Evolutionary conservation across 2,113 vertebrate genomes (phyloP), one percentile per base, ranked within the genome.

Genomic region (Hydrolagus affinis): DNA sequence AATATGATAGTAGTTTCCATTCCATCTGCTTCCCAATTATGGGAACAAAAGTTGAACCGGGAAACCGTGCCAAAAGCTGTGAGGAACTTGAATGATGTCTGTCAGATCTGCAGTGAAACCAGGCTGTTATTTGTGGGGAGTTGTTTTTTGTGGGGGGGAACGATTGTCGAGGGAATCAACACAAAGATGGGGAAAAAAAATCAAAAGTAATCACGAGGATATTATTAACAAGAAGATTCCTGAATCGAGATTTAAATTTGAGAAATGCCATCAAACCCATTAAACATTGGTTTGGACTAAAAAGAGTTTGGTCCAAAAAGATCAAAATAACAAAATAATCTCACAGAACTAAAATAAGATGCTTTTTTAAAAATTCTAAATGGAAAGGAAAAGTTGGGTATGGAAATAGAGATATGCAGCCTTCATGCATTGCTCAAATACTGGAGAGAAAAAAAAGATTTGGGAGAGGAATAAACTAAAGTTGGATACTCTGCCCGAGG

Each of bases 1-100:
- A 80, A n/a, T 62, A 80, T 17, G 23, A 80, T 17, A 59, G 57
- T 60, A 60, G 76, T 60, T 59, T 78, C 25, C 76, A 78, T 78
- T 78, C 76, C 76, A 78, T 62, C 76, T 78, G 76, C 12, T 15
- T 78, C 57, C 76, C 76, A 78, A 78, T 64, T 62, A 62, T 80
- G 59, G 59, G 8, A 80, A 59, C 23, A 64, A 80, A 64, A 80
- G 11, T 78, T 78, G 15, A 78, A 78, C n/a, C 4, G 12, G 23
- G 62, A 80, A 80, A 15, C 57, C 25, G 23, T 62, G 76, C 23
- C 59, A 80, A 80, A 75, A 75, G 73, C 32, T 56, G 12, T 17
- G 19, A 75, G 32, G 76, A 62, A 15, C 3, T 28, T 80, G 59
- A 80, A 62, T 59, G 62, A 80, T n/a, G 28, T 59, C n/a, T 64